Evolutionary conservation across 2,797 vertebrate genomes (phyloP).

Genomic region (Pipistrellus nathusii): DNA sequence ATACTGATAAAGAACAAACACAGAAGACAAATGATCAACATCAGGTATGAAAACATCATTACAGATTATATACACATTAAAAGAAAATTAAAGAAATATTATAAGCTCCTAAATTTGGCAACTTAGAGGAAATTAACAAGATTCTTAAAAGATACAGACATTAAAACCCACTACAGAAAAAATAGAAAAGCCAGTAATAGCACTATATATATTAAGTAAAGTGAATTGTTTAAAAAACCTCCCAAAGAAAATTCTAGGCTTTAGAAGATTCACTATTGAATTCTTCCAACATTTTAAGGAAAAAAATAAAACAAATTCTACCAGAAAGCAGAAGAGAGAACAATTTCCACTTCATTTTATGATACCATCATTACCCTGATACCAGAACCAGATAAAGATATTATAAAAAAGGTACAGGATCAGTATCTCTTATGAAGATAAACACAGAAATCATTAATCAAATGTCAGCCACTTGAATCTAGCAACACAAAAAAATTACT

Average conservation of each 20-base stretch:
- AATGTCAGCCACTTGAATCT: background rate
- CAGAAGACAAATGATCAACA: background rate
- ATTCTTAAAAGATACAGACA: slow-evolving; percentile 14
- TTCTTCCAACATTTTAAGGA: background rate
- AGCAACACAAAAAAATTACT: background rate
- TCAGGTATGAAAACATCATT: slow-evolving; percentile 23
- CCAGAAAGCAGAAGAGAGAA: slow-evolving; percentile 7
- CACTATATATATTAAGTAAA: background rate
- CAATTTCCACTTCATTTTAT: background rate
- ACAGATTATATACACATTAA: background rate
- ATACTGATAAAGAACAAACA: background rate
- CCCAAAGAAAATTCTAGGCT: background rate
- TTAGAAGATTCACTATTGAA: background rate
- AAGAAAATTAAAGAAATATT: background rate
- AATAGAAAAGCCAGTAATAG: background rate
- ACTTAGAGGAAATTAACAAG: background rate
- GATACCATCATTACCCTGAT: background rate
- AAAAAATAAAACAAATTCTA: background rate
- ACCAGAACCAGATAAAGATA: background rate
- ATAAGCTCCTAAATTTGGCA: background rate
- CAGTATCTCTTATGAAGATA: background rate
- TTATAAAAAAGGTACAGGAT: background rate
- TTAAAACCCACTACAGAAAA: slow-evolving; percentile 44
- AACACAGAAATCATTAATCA: slow-evolving; percentile 7
- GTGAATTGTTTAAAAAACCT: background rate